A percentile compares a stretch with the other conserved stretches of the same genome.
Conservation (phyloP, 2,888 invertebrate species). For the Latrodectus hesperus region DNA sequence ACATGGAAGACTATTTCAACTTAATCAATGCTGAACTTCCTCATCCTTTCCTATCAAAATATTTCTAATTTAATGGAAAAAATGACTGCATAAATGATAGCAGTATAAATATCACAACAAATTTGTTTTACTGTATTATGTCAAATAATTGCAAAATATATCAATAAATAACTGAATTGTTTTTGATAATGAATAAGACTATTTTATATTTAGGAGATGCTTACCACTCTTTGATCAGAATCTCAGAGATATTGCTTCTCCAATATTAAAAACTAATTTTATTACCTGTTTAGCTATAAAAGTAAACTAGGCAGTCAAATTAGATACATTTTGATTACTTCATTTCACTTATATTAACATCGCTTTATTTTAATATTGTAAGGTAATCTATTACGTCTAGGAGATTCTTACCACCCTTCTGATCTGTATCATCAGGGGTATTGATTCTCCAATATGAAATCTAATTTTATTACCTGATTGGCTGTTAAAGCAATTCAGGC, state of each 20-base stretch:
- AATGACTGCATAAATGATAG: too few species aligned
- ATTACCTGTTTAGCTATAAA: background rate
- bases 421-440: background rate
- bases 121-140: too few species aligned
- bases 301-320: background rate
- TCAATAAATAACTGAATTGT: too few species aligned
- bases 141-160: too few species aligned
- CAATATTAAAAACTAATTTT: background rate
- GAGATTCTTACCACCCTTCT: background rate
- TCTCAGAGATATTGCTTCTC: background rate
- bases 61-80: too few species aligned
- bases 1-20: too few species aligned
- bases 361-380: background rate
- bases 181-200: too few species aligned
- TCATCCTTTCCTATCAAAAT: too few species aligned
- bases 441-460: background rate
- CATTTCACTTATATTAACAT: too few species aligned
- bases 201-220: background rate
- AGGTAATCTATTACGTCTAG: background rate
- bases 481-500: background rate
- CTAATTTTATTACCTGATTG: background rate
- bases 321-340: background rate
- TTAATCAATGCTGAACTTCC: too few species aligned
- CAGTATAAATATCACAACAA: too few species aligned
- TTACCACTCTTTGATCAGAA: background rate